Conservation (phyloP, 2,797 vertebrate species). For the Etheostoma nigrum region DNA sequence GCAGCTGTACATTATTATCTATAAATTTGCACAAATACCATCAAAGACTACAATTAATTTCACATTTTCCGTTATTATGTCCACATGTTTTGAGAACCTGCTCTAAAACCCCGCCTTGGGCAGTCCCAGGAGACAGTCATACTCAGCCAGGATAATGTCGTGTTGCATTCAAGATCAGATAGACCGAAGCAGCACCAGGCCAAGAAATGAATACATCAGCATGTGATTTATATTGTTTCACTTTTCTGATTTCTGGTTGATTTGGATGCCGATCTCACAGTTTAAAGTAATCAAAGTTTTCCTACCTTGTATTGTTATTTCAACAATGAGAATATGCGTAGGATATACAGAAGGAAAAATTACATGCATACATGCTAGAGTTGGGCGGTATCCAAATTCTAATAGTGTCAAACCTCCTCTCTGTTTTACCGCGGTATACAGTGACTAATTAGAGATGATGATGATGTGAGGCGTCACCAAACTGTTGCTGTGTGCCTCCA, state of each 20-base stretch:
- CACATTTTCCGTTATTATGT: slow-evolving; percentile 18
- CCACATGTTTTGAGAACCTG: slow-evolving; percentile 36
- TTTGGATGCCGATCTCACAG: slow-evolving; percentile 7
- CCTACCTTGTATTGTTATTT: slow-evolving; percentile 16
- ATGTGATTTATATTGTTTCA: slow-evolving; percentile 33
- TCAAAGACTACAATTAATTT: not conserved
- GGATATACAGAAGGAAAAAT: slow-evolving; percentile 5
- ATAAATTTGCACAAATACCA: slow-evolving; percentile 12
- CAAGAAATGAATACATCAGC: slow-evolving; percentile 41
- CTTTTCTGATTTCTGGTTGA: slow-evolving; percentile 14
- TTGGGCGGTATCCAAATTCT: too few relatives aligned
- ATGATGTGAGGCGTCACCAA: too few relatives aligned
- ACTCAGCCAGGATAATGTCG: slow-evolving; percentile 27
- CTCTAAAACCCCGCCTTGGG: not conserved
- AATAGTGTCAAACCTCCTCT: too few relatives aligned
- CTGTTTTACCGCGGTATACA: too few relatives aligned
- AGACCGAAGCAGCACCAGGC: not conserved
- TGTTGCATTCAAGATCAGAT: slow-evolving; percentile 47
- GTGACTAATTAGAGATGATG: too few relatives aligned
- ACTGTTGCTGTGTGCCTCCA: too few relatives aligned
- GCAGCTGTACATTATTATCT: not conserved
- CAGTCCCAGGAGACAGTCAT: slow-evolving; percentile 19
- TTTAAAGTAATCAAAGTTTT: slow-evolving; percentile 25
- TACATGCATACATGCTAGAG: not conserved
- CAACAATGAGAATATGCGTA: not conserved